Percentiles rank a stretch among this genome's conserved stretches.
Conservation (phyloP, 2,888 invertebrate species). For the Teleogryllus oceanicus region DNA sequence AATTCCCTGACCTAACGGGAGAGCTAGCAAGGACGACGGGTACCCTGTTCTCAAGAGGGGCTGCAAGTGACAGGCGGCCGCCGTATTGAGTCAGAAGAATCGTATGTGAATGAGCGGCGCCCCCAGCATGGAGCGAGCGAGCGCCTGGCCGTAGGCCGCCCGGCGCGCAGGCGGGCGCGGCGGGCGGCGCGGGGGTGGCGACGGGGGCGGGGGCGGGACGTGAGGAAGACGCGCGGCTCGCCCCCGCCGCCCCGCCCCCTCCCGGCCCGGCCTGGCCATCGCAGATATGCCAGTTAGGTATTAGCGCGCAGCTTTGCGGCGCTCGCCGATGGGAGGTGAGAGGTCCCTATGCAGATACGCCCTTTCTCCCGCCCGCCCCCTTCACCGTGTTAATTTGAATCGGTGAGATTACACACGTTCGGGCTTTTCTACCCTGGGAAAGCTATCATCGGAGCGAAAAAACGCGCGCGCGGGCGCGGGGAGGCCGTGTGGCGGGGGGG, state of each 20-base stretch:
- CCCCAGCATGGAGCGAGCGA: neutral
- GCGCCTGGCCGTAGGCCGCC: too few relatives aligned
- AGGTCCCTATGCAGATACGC: conserved; percentile 1
- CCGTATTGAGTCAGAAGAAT: neutral
- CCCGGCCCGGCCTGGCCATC: neutral
- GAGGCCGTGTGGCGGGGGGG: neutral
- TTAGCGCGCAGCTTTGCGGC: neutral
- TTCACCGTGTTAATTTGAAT: conserved; percentile 56
- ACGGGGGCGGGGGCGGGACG: neutral
- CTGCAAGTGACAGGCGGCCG: neutral
- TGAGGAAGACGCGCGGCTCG: neutral
- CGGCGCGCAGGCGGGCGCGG: too few relatives aligned
- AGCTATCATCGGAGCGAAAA: conserved; percentile 25
- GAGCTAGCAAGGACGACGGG: too few relatives aligned
- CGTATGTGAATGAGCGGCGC: neutral
- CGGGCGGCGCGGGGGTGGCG: neutral
- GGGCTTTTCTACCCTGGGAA: conserved; percentile 32
- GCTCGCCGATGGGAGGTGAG: conserved; percentile 2
- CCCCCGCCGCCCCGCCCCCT: neutral
- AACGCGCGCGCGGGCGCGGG: neutral
- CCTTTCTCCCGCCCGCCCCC: conserved; percentile 5
- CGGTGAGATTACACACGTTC: conserved; percentile 56
- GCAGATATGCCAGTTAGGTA: conserved; percentile 9
- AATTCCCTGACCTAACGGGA: too few relatives aligned
- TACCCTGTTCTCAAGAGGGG: neutral